These are phyloP conservation scores for Peromyscus nudipes DNA, from an alignment of 2,797 vertebrate species.

Conservation along the genomic window DNA sequence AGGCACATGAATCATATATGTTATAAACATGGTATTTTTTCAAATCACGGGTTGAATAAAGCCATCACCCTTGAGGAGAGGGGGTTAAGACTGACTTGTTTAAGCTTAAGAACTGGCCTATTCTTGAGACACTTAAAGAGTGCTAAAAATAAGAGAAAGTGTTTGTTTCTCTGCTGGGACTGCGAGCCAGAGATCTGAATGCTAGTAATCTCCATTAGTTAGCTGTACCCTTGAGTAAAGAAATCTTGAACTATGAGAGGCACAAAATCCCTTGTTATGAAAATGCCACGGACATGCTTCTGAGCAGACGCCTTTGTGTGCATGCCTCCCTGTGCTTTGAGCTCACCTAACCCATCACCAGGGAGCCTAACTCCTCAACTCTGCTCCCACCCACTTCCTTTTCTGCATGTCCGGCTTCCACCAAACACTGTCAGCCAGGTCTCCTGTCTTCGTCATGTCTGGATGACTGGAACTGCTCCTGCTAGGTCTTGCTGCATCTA, in stretches of 20 bases:
- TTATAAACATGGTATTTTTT: constrained; percentile 51
- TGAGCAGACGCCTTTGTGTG: not conserved
- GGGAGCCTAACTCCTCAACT: not conserved
- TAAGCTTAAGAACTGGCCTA: not conserved
- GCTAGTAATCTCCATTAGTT: not conserved
- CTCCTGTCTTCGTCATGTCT: not conserved
- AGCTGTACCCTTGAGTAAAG: constrained; percentile 15
- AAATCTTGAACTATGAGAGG: constrained; percentile 30
- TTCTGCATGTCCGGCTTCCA: not conserved
- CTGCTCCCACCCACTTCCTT: not conserved
- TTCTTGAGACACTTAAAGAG: constrained; percentile 8
- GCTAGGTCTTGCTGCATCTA: not conserved
- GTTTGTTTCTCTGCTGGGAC: not conserved
- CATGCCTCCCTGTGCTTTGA: not conserved
- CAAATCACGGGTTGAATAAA: constrained; percentile 35
- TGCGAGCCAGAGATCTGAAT: not conserved
- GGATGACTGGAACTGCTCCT: not conserved
- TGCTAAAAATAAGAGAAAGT: not conserved
- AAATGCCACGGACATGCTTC: not conserved
- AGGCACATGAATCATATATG: not conserved
- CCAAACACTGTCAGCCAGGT: not conserved
- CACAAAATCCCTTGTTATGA: not conserved
- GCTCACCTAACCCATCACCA: not conserved
- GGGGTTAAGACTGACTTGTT: not conserved
- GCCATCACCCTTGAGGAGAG: constrained; percentile 9